Conservation (phyloP, 2,113 vertebrate species). For the Opisthocomus hoazin region DNA sequence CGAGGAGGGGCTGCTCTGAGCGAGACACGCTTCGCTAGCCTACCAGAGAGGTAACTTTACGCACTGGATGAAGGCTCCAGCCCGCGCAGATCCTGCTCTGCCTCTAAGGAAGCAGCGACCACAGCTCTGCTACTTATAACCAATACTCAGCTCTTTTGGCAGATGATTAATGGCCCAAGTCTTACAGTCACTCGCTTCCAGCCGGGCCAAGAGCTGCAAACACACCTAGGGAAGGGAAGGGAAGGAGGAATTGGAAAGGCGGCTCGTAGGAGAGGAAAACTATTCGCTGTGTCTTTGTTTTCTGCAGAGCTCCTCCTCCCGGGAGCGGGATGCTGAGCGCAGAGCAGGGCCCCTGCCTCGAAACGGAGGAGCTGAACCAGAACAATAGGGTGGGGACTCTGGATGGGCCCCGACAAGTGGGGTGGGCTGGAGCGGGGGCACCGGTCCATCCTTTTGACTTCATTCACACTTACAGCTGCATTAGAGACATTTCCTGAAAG, state of each 20-base stretch:
- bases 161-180: neutral
- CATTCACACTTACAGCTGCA: slow-evolving; percentile 67
- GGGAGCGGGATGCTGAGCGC: slow-evolving; percentile 30
- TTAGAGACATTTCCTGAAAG: slow-evolving; percentile 73
- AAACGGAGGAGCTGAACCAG: slow-evolving; percentile 57
- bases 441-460: slow-evolving; percentile 69
- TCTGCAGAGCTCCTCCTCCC: slow-evolving; percentile 46
- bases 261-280: slow-evolving; percentile 24
- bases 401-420: slow-evolving; percentile 32
- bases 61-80: neutral
- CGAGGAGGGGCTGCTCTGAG: neutral
- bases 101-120: neutral
- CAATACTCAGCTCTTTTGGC: slow-evolving; percentile 14
- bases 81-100: neutral
- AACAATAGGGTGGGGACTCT: slow-evolving; percentile 70
- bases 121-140: slow-evolving; percentile 26
- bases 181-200: neutral
- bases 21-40: neutral
- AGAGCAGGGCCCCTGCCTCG: slow-evolving; percentile 52
- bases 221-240: slow-evolving; percentile 36
- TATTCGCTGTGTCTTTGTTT: slow-evolving; percentile 38
- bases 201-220: neutral
- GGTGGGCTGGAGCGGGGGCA: slow-evolving; percentile 23
- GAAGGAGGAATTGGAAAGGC: neutral
- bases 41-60: neutral